phyloP scores from a whole-genome alignment of 2,888 invertebrate species.

The Plagodis pulveraria region DNA sequence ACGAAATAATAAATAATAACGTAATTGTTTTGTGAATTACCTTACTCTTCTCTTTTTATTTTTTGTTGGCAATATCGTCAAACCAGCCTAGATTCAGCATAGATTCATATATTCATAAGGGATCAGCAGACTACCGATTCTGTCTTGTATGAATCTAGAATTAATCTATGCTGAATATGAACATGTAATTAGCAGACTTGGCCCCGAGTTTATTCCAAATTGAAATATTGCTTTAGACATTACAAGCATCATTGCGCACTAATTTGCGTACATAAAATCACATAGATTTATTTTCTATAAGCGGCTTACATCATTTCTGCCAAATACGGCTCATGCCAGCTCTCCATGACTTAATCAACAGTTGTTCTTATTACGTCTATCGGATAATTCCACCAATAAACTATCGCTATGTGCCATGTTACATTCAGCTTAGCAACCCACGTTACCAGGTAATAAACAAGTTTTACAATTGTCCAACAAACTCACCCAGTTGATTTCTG shows the following conservation, averaged over 20 bases:
- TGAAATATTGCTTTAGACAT: slow-evolving; percentile 9
- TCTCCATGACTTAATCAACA: slow-evolving; percentile 18
- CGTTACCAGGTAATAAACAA: slow-evolving; percentile 13
- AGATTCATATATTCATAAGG: too few relatives aligned
- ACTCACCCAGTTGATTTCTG: too few relatives aligned
- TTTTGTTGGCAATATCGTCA: too few relatives aligned
- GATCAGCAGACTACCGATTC: too few relatives aligned
- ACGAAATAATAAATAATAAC: too few relatives aligned
- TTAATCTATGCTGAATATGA: too few relatives aligned
- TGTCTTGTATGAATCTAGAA: too few relatives aligned
- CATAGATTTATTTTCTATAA: slow-evolving; percentile 16
- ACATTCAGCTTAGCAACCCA: slow-evolving; percentile 18
- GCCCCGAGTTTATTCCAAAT: not conserved
- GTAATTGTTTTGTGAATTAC: too few relatives aligned
- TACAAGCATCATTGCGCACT: slow-evolving; percentile 9
- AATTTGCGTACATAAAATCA: slow-evolving; percentile 10
- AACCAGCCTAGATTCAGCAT: too few relatives aligned
- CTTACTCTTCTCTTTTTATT: too few relatives aligned
- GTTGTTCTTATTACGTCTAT: slow-evolving; percentile 15
- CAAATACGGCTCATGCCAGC: slow-evolving; percentile 23
- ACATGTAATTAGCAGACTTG: too few relatives aligned
- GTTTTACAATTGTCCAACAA: not conserved
- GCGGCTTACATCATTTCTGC: slow-evolving; percentile 16
- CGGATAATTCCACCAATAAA: slow-evolving; percentile 17
- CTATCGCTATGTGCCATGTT: slow-evolving; percentile 6